Evolutionary conservation across 2,797 vertebrate species (phyloP).

Genomic region (Denticeps clupeoides): DNA sequence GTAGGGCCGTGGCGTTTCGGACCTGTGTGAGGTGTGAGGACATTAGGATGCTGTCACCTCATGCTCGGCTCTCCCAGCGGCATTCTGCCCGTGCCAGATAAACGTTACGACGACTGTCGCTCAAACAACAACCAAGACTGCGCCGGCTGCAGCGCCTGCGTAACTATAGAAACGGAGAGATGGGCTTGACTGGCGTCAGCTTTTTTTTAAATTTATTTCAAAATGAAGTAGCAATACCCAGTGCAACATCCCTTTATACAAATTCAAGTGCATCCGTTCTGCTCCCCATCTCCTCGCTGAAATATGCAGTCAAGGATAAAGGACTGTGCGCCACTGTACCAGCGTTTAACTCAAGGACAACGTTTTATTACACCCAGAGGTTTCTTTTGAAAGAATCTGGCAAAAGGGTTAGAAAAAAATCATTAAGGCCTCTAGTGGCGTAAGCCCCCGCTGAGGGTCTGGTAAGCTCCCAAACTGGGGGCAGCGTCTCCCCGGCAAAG

Average conservation of each 20-base stretch:
- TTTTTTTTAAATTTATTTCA: not conserved
- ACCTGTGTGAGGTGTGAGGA: slow-evolving; percentile 15
- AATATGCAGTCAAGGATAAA: not conserved
- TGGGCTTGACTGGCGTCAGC: slow-evolving; percentile 4
- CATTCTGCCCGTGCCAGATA: slow-evolving; percentile 19
- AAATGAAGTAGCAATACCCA: not conserved
- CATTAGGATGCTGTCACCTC: slow-evolving; percentile 18
- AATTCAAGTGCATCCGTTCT: not conserved
- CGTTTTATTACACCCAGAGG: no score
- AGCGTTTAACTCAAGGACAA: no score
- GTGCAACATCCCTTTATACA: not conserved
- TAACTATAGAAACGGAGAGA: slow-evolving; percentile 3
- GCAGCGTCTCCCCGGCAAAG: no score
- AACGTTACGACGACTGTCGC: slow-evolving; percentile 12
- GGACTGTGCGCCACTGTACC: no score
- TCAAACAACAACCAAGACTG: slow-evolving; percentile 1
- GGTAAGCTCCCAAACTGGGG: no score
- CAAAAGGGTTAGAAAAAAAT: no score
- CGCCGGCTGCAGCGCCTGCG: slow-evolving; percentile 2
- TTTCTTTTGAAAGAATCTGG: no score
- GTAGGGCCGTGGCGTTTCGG: slow-evolving; percentile 7
- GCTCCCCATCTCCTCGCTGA: not conserved
- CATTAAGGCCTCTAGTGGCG: no score
- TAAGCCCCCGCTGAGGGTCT: no score
- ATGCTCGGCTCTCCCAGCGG: slow-evolving; percentile 11